Percentiles rank a stretch among this genome's conserved stretches.
Evolutionary conservation across 2,888 invertebrate genomes (phyloP).

Genomic region (Watsonalla binaria): DNA sequence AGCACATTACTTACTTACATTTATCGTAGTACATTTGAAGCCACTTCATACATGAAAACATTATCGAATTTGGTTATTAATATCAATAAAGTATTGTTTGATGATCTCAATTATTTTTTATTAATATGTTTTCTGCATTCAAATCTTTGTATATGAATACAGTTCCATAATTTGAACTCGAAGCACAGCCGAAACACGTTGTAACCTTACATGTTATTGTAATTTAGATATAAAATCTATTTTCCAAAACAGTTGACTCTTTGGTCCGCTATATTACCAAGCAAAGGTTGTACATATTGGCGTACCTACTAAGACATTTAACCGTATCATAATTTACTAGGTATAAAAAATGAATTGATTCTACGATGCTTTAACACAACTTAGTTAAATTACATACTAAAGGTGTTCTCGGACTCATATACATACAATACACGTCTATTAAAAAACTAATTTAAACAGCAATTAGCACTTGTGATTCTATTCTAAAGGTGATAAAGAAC

Average conservation of each 20-base stretch:
- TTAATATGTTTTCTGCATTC: not conserved
- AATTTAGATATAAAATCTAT: constrained; percentile 56
- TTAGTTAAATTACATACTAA: not conserved
- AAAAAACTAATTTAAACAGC: constrained; percentile 15
- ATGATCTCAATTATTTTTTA: too few species aligned
- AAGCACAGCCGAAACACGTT: constrained; percentile 71
- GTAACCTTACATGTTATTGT: constrained; percentile 42
- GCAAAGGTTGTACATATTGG: constrained; percentile 50
- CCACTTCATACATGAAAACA: too few species aligned
- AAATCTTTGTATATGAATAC: constrained; percentile 5
- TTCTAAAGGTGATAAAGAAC: constrained; percentile 25
- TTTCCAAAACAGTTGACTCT: constrained; percentile 66
- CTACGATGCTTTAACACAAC: not conserved
- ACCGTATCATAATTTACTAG: not conserved
- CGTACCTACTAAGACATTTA: not conserved
- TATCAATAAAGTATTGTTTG: too few species aligned
- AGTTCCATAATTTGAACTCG: constrained; percentile 41
- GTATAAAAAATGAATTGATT: too few species aligned
- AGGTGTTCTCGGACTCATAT: not conserved
- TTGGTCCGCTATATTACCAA: constrained; percentile 73
- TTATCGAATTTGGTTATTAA: too few species aligned
- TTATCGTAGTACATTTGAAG: too few species aligned
- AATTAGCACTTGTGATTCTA: constrained; percentile 24
- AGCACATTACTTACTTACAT: too few species aligned
- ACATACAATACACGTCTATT: not conserved